A percentile compares a stretch with the other conserved stretches of the same genome.
These are phyloP conservation scores for Tenodera sinensis DNA, from an alignment of 2,888 invertebrate genomes.

Conservation along the genomic window DNA sequence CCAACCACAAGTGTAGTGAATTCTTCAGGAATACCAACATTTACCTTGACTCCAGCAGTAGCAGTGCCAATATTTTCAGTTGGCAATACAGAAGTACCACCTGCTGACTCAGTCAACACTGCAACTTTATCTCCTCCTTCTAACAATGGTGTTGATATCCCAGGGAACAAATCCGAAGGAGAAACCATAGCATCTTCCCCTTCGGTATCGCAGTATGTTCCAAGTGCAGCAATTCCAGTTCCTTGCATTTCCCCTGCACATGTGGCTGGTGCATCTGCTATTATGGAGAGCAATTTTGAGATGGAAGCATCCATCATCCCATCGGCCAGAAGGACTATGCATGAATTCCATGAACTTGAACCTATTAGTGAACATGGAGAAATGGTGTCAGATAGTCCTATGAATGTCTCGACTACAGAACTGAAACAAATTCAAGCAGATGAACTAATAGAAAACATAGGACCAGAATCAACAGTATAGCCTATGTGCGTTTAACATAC, in stretches of 20 bases:
- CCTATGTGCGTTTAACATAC: background rate
- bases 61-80: background rate
- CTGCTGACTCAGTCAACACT: background rate
- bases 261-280: background rate
- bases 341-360: constrained; percentile 26
- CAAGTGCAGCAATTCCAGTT: constrained; percentile 24
- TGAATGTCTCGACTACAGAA: background rate
- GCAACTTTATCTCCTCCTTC: background rate
- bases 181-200: background rate
- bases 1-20: constrained; percentile 1
- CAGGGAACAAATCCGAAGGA: background rate
- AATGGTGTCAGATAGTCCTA: constrained; percentile 8
- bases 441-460: background rate
- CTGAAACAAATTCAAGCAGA: background rate
- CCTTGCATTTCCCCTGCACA: constrained; percentile 19
- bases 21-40: background rate
- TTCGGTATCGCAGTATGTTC: background rate
- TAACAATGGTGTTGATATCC: background rate
- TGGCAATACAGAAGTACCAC: background rate
- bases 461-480: background rate
- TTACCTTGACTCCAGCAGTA: background rate
- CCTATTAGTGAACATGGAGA: constrained; percentile 28
- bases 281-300: background rate
- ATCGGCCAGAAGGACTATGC: constrained; percentile 2
- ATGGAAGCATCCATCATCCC: constrained; percentile 7